A percentile compares a stretch with the other conserved stretches of the same genome.
phyloP scores from a whole-genome alignment of 2,888 invertebrate species.

The Drosophila nigricruria region DNA sequence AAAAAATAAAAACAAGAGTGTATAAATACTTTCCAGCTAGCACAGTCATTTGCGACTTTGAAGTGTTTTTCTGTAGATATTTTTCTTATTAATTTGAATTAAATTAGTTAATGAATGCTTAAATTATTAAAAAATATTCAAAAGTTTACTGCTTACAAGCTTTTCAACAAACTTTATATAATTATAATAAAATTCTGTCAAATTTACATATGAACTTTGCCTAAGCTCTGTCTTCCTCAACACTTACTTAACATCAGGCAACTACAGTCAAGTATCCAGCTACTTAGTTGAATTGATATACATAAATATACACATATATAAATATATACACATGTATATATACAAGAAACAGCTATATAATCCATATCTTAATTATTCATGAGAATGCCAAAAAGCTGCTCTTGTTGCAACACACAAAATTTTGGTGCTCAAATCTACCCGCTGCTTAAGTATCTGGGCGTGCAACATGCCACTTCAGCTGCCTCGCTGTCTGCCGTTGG shows the following conservation, averaged over 20 bases:
- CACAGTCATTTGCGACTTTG: too few species aligned
- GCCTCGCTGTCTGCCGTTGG: slow-evolving; percentile 32
- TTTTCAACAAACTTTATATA: too few species aligned
- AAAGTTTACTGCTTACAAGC: too few species aligned
- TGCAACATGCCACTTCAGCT: slow-evolving; percentile 59
- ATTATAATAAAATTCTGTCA: too few species aligned
- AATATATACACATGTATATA: background rate
- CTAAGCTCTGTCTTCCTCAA: too few species aligned
- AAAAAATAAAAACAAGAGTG: too few species aligned
- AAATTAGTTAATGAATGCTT: too few species aligned
- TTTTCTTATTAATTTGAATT: too few species aligned
- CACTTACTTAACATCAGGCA: background rate
- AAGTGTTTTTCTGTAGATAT: too few species aligned
- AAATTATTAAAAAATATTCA: too few species aligned
- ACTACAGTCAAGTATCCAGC: background rate
- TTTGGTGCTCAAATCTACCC: slow-evolving; percentile 18
- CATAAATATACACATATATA: background rate
- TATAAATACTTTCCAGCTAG: too few species aligned
- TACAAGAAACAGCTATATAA: background rate
- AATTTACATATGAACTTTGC: too few species aligned
- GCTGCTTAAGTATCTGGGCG: slow-evolving; percentile 46
- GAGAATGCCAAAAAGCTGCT: slow-evolving; percentile 28
- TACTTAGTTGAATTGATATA: background rate
- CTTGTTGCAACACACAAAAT: slow-evolving; percentile 27
- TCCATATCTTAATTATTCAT: background rate